Percentiles rank a stretch among this genome's conserved stretches.
Evolutionary conservation across 2,797 vertebrate genomes (phyloP).

Genomic region (Hippocampus kuda): DNA sequence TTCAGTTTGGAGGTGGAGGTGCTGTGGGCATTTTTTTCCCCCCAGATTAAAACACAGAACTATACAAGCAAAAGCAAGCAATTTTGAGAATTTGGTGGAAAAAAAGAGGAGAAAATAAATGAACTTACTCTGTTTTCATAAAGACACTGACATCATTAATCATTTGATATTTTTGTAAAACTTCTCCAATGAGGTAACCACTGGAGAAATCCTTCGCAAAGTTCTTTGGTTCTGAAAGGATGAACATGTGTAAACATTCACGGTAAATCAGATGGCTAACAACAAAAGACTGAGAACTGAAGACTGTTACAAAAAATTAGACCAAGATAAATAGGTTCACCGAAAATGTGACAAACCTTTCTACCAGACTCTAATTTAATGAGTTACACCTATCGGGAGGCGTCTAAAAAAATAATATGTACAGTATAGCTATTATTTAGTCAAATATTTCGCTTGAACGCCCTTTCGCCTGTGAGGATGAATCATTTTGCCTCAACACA

Average conservation of each 20-base stretch:
- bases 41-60: neutral
- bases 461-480: neutral
- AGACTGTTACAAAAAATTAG: no score
- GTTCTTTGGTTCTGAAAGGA: constrained; percentile 68
- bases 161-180: constrained; percentile 81
- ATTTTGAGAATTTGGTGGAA: neutral
- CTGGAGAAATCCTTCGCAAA: constrained; percentile 79
- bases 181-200: constrained; percentile 87
- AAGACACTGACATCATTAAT: constrained; percentile 85
- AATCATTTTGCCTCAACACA: neutral
- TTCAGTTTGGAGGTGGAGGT: constrained; percentile 72
- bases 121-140: constrained; percentile 77
- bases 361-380: no score
- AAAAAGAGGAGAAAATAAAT: neutral
- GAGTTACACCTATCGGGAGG: no score
- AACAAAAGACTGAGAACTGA: no score
- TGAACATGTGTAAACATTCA: neutral
- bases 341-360: no score
- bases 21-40: constrained; percentile 35
- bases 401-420: no score
- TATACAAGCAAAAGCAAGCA: neutral
- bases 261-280: no score
- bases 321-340: no score
- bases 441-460: neutral
- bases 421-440: neutral